Conservation (phyloP, 2,888 invertebrate genomes). For the Pseudoips prasinana region DNA sequence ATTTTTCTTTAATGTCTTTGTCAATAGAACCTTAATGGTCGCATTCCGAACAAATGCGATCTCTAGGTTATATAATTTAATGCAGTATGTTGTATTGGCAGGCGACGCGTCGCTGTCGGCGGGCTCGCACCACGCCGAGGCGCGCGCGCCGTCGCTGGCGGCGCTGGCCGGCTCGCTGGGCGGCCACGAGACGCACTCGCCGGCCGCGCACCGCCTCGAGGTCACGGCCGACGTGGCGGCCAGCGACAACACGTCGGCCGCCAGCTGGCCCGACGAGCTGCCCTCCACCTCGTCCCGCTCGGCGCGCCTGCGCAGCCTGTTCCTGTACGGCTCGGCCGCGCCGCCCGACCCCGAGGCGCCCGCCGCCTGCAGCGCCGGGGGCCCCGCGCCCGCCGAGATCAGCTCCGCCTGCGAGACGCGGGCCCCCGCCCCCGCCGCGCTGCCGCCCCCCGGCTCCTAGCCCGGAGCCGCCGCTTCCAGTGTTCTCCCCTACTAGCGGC, state of each 20-base stretch:
- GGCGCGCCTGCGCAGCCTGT: constrained; percentile 58
- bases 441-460: constrained; percentile 12
- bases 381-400: constrained; percentile 13
- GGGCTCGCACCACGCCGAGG: constrained; percentile 60
- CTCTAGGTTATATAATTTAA: too few species aligned
- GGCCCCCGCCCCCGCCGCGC: constrained; percentile 4
- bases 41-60: too few species aligned
- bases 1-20: too few species aligned
- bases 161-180: constrained; percentile 72
- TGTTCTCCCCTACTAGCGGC: constrained; percentile 1
- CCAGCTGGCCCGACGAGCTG: constrained; percentile 58
- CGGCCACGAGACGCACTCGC: constrained; percentile 52
- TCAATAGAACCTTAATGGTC: too few species aligned
- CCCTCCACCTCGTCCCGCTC: constrained; percentile 61
- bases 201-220: constrained; percentile 55
- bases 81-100: too few species aligned
- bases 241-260: constrained; percentile 53
- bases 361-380: constrained; percentile 12
- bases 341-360: constrained; percentile 56
- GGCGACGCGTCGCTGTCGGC: constrained; percentile 74
- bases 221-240: constrained; percentile 62
- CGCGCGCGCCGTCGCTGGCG: constrained; percentile 66
- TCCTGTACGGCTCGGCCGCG: constrained; percentile 66
- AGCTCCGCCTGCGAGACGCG: constrained; percentile 20
- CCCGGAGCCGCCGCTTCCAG: constrained; percentile 11